phyloP scores from a whole-genome alignment of 2,888 invertebrate genomes.

The Sphaerophoria taeniata region DNA sequence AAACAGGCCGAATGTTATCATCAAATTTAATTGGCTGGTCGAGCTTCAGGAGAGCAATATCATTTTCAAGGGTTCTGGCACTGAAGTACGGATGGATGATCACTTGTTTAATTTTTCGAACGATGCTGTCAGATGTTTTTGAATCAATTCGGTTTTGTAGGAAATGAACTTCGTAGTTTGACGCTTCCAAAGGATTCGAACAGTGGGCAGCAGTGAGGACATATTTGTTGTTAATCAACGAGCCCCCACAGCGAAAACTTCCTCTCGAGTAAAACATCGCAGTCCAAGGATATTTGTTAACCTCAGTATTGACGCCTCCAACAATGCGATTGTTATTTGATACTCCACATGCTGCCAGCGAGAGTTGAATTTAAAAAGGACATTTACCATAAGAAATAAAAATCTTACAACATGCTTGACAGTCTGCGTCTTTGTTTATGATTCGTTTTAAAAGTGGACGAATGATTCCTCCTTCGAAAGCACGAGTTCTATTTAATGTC shows the following conservation, averaged over 20 bases:
- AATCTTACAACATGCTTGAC: constrained; percentile 50
- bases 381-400: neutral
- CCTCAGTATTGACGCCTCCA: constrained; percentile 88
- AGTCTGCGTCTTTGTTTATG: constrained; percentile 36
- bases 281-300: constrained; percentile 85
- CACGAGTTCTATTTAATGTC: constrained; percentile 18
- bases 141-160: constrained; percentile 56
- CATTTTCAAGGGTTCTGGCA: constrained; percentile 55
- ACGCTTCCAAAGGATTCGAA: constrained; percentile 26
- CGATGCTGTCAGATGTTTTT: neutral
- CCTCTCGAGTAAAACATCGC: constrained; percentile 83
- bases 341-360: constrained; percentile 85
- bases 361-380: neutral
- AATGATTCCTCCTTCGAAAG: neutral
- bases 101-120: constrained; percentile 42
- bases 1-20: constrained; percentile 71
- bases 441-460: constrained; percentile 30
- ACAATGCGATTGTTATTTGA: constrained; percentile 86
- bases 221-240: constrained; percentile 85
- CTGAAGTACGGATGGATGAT: constrained; percentile 50
- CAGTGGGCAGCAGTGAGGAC: constrained; percentile 65
- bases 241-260: constrained; percentile 88
- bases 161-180: constrained; percentile 55
- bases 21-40: constrained; percentile 53
- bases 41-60: constrained; percentile 70